These are phyloP conservation scores for Caranx ignobilis DNA, from an alignment of 2,113 vertebrate genomes.

Conservation along the genomic window DNA sequence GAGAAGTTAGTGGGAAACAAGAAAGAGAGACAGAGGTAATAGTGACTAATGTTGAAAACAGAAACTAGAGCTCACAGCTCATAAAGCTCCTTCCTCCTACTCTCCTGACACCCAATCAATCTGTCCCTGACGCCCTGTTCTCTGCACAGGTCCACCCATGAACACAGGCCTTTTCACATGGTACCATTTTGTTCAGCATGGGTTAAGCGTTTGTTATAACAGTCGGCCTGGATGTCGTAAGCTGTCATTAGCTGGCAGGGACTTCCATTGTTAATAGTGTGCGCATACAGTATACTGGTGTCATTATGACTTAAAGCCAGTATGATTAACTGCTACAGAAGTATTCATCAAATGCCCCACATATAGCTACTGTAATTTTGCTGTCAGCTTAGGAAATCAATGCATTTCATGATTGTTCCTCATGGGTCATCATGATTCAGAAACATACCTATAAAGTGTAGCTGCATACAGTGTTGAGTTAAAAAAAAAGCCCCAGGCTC, in stretches of 20 bases:
- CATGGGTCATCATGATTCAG: neutral
- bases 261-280: conserved; percentile 32
- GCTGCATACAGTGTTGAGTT: neutral
- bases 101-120: conserved; percentile 76
- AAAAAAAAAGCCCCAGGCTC: neutral
- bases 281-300: neutral
- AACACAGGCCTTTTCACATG: conserved; percentile 53
- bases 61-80: conserved; percentile 55
- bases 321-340: neutral
- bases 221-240: conserved; percentile 41
- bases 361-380: neutral
- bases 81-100: conserved; percentile 64
- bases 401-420: neutral
- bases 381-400: neutral
- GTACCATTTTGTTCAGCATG: conserved; percentile 43
- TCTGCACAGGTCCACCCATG: conserved; percentile 43
- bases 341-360: neutral
- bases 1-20: conserved; percentile 43
- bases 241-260: conserved; percentile 33
- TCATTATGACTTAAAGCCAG: conserved; percentile 2
- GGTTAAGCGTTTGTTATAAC: conserved; percentile 45
- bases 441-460: neutral
- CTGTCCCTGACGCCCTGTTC: conserved; percentile 48
- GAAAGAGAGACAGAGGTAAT: conserved; percentile 15
- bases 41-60: conserved; percentile 66